Evolutionary conservation across 2,797 vertebrate species (phyloP).

Genomic region (Fratercula arctica): DNA sequence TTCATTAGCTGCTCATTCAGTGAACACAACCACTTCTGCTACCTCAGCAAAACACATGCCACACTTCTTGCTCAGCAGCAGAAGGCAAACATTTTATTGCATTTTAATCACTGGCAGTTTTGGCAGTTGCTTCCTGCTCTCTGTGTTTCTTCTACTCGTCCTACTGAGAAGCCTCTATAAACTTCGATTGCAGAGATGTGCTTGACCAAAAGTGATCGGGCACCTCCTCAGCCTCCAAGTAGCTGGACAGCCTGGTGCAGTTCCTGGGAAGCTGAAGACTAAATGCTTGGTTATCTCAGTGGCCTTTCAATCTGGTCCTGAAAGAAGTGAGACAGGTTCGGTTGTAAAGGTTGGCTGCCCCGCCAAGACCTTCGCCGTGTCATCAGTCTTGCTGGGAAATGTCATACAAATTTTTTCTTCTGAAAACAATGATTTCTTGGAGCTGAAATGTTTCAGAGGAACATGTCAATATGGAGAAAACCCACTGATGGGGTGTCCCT

Average conservation of each 20-base stretch:
- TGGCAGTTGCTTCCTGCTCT: conserved; percentile 24
- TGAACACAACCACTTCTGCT: conserved; percentile 53
- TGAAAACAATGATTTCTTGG: neutral
- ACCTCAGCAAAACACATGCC: conserved; percentile 59
- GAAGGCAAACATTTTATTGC: conserved; percentile 50
- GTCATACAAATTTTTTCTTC: neutral
- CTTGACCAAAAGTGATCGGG: neutral
- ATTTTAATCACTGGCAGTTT: conserved; percentile 41
- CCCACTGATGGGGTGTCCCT: neutral
- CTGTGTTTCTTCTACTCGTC: neutral
- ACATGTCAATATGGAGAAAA: neutral
- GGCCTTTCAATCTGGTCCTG: neutral
- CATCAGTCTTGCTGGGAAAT: neutral
- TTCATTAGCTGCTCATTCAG: conserved; percentile 67
- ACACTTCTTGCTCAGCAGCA: conserved; percentile 48
- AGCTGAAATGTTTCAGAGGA: neutral
- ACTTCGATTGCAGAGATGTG: neutral
- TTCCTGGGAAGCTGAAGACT: neutral
- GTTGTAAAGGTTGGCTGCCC: neutral
- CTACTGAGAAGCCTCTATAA: neutral
- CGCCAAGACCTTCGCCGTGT: neutral
- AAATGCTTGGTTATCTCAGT: neutral
- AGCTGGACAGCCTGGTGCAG: neutral
- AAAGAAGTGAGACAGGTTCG: neutral
- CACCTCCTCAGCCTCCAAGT: neutral